A percentile compares a stretch with the other conserved stretches of the same genome.
phyloP scores from a whole-genome alignment of 2,113 vertebrate genomes.

The Lampris incognitus region DNA sequence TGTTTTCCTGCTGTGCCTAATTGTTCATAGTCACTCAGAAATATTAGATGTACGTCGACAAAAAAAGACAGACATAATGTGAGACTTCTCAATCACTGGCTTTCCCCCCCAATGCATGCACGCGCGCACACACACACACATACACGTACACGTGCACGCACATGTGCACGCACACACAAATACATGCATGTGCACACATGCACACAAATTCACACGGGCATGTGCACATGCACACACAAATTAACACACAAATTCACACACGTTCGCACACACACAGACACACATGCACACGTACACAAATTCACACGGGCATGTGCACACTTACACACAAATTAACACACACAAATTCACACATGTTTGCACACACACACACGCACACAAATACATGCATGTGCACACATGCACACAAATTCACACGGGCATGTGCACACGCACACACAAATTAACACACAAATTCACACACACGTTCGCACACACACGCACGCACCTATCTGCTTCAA shows the following conservation, averaged over 20 bases:
- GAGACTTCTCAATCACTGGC: conserved; percentile 4
- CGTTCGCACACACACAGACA: too few relatives aligned
- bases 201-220: too few relatives aligned
- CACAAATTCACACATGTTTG: too few relatives aligned
- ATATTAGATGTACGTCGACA: not conserved
- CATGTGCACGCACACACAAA: not conserved
- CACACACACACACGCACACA: not conserved
- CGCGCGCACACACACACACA: conserved; percentile 3
- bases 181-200: conserved; percentile 11
- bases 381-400: too few relatives aligned
- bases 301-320: not conserved
- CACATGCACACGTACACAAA: not conserved
- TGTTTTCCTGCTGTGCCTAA: not conserved
- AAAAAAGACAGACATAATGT: not conserved
- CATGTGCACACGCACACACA: not conserved
- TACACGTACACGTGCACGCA: conserved; percentile 16
- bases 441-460: not conserved
- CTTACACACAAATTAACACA: not conserved
- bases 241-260: too few relatives aligned
- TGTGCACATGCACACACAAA: too few relatives aligned
- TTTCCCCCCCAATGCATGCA: too few relatives aligned
- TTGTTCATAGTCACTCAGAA: not conserved
- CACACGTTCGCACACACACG: not conserved
- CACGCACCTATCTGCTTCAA: conserved; percentile 17
- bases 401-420: not conserved